Conservation (phyloP, 2,797 vertebrate species). For the Delichon dasypus region DNA sequence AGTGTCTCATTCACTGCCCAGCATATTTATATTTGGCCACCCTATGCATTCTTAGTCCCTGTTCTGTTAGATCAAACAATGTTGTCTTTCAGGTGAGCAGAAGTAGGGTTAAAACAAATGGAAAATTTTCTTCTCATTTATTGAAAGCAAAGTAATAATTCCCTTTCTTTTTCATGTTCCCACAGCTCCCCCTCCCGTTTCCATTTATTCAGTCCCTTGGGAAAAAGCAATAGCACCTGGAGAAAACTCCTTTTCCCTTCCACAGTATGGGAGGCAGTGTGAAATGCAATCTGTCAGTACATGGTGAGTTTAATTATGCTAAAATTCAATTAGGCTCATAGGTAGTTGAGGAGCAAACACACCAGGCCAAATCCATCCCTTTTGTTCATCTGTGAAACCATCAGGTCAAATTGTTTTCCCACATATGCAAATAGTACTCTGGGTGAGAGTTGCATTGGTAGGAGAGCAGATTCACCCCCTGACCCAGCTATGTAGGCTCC, state of each 20-base stretch:
- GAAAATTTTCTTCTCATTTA: not conserved
- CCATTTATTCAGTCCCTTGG: not conserved
- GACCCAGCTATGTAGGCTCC: not conserved
- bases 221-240: not conserved
- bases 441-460: not conserved
- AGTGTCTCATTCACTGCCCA: not conserved
- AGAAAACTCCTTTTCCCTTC: not conserved
- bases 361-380: not conserved
- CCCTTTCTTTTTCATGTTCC: not conserved
- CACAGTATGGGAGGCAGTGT: not conserved
- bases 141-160: not conserved
- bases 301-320: not conserved
- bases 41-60: not conserved
- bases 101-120: not conserved
- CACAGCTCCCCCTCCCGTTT: constrained; percentile 49
- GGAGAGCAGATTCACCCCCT: not conserved
- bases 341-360: not conserved
- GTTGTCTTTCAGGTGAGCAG: not conserved
- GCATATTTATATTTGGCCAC: not conserved
- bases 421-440: not conserved
- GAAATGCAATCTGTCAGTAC: not conserved
- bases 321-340: not conserved
- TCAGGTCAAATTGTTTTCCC: not conserved
- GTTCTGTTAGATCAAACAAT: not conserved
- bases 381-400: not conserved